Evolutionary conservation across 1,140 invertebrate genomes (phyloP).

Genomic region (Drosophila ironensis): DNA sequence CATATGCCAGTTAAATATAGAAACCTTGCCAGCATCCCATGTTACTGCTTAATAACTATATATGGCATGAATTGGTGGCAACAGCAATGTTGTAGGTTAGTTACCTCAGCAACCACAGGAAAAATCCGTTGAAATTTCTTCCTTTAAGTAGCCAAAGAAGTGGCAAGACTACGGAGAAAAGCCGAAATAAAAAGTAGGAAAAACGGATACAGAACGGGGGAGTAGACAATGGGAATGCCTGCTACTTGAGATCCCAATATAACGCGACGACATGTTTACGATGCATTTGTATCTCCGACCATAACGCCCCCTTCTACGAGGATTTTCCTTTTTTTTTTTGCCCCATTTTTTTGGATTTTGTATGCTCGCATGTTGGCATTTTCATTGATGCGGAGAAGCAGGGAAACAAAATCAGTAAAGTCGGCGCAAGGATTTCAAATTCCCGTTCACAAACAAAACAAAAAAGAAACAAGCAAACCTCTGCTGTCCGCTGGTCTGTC

Average conservation of each 20-base stretch:
- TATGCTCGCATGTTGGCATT: slow-evolving; percentile 58
- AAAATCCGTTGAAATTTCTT: slow-evolving; percentile 10
- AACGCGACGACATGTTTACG: slow-evolving; percentile 69
- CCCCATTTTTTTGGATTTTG: slow-evolving; percentile 18
- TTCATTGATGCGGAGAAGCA: slow-evolving; percentile 45
- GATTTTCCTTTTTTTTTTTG: neutral
- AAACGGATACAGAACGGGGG: neutral
- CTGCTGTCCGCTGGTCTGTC: slow-evolving; percentile 7
- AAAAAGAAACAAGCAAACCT: no score
- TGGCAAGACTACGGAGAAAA: neutral
- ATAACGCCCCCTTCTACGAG: slow-evolving; percentile 12
- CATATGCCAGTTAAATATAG: no score
- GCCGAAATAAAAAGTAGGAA: neutral
- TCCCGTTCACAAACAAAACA: no score
- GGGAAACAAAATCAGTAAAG: slow-evolving; percentile 53
- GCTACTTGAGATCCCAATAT: slow-evolving; percentile 69
- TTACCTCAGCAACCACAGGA: no score
- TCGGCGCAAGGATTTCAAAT: slow-evolving; percentile 31
- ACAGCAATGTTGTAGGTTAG: no score
- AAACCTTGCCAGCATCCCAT: no score
- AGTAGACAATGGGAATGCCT: slow-evolving; percentile 48
- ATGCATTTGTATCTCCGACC: slow-evolving; percentile 51
- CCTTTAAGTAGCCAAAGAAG: slow-evolving; percentile 21
- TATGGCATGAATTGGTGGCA: no score
- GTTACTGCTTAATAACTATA: no score